Conservation (phyloP, 2,797 vertebrate species). For the Agapornis canus region DNA sequence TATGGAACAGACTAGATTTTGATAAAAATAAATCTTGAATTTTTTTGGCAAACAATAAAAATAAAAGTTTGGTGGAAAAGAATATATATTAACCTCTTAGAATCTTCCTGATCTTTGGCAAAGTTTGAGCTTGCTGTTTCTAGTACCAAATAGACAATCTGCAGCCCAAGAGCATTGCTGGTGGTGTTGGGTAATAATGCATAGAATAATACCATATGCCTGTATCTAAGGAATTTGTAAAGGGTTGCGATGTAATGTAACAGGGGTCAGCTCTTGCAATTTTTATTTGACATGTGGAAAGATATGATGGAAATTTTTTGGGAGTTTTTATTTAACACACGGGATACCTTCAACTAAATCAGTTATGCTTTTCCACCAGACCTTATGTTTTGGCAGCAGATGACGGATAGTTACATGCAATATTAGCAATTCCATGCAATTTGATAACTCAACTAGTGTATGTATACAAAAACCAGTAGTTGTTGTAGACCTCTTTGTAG, state of each 20-base stretch:
- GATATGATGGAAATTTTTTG: not conserved
- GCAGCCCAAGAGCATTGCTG: not conserved
- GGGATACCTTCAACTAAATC: not conserved
- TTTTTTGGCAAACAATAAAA: not conserved
- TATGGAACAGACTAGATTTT: not conserved
- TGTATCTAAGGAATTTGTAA: not conserved
- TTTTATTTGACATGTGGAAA: not conserved
- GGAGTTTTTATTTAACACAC: not conserved
- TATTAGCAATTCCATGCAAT: not conserved
- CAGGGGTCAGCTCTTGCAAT: not conserved
- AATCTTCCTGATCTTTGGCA: not conserved
- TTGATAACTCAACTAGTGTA: not conserved
- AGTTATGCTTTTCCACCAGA: not conserved
- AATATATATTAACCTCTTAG: not conserved
- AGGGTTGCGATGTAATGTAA: not conserved
- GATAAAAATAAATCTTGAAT: not conserved
- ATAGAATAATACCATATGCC: not conserved
- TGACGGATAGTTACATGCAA: not conserved
- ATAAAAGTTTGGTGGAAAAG: not conserved
- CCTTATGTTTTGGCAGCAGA: not conserved
- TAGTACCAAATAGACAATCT: not conserved
- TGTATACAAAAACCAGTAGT: not conserved
- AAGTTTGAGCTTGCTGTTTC: not conserved
- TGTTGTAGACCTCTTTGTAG: not conserved
- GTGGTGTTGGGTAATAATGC: not conserved